A percentile compares a stretch with the other conserved stretches of the same genome.
Evolutionary conservation across 2,113 vertebrate genomes (phyloP).

Genomic region (Tragulus kanchil): DNA sequence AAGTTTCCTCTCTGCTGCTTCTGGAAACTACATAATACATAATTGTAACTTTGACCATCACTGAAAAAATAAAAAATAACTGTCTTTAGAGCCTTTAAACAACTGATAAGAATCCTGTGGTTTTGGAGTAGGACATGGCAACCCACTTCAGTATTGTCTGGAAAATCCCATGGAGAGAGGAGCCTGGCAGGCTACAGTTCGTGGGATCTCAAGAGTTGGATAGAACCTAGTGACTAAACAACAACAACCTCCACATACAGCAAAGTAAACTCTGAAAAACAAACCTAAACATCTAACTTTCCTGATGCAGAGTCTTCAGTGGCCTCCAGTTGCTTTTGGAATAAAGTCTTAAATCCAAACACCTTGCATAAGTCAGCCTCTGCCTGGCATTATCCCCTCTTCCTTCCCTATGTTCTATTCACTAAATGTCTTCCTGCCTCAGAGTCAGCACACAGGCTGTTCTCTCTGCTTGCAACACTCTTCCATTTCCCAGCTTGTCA

Average conservation of each 20-base stretch:
- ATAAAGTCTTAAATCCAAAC: background rate
- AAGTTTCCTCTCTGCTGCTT: background rate
- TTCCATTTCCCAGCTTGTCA: background rate
- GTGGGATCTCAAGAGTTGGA: background rate
- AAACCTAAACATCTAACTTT: background rate
- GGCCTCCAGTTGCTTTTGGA: background rate
- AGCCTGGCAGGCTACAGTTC: background rate
- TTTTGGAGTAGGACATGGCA: background rate
- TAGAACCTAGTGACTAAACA: background rate
- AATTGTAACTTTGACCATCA: background rate
- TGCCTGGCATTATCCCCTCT: background rate
- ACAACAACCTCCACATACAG: background rate
- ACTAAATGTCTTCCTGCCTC: background rate
- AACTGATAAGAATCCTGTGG: background rate
- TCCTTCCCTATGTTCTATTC: background rate
- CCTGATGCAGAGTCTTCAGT: background rate
- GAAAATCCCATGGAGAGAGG: background rate
- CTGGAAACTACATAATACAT: background rate
- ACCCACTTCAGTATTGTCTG: background rate
- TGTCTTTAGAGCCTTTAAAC: constrained; percentile 13
- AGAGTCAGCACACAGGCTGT: background rate
- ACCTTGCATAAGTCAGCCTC: background rate
- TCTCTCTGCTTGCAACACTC: background rate
- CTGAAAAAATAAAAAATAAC: constrained; percentile 20
- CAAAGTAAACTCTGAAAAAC: background rate